Conservation (phyloP, 1,140 invertebrate species). For the Papilio xuthus region DNA sequence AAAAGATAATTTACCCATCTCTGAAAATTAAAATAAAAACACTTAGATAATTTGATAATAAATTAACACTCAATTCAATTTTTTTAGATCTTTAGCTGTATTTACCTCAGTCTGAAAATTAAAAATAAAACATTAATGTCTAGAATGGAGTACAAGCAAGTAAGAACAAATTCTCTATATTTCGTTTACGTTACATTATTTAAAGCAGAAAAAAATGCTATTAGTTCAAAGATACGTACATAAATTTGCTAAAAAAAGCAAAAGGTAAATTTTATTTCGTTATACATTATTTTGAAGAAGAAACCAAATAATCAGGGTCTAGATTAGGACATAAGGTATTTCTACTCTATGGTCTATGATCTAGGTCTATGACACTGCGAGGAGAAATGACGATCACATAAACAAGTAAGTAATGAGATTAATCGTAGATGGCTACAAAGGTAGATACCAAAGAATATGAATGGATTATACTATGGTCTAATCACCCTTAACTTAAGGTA, state of each 20-base stretch:
- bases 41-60: not conserved
- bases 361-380: no score
- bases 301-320: not conserved
- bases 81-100: not conserved
- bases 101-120: conserved; percentile 4
- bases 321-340: no score
- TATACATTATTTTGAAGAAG: not conserved
- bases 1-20: not conserved
- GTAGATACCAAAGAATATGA: no score
- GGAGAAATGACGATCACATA: no score
- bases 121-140: not conserved
- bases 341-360: no score
- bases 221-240: not conserved
- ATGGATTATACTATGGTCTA: no score
- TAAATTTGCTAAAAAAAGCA: conserved; percentile 4
- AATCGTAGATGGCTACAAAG: no score
- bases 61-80: not conserved
- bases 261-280: not conserved
- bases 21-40: not conserved
- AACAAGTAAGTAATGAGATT: no score
- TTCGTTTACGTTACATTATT: not conserved
- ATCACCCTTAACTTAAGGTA: no score
- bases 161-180: not conserved
- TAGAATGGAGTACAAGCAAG: not conserved
- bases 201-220: not conserved